phyloP scores from a whole-genome alignment of 2,797 vertebrate genomes.

The Gadopsis marmoratus region DNA sequence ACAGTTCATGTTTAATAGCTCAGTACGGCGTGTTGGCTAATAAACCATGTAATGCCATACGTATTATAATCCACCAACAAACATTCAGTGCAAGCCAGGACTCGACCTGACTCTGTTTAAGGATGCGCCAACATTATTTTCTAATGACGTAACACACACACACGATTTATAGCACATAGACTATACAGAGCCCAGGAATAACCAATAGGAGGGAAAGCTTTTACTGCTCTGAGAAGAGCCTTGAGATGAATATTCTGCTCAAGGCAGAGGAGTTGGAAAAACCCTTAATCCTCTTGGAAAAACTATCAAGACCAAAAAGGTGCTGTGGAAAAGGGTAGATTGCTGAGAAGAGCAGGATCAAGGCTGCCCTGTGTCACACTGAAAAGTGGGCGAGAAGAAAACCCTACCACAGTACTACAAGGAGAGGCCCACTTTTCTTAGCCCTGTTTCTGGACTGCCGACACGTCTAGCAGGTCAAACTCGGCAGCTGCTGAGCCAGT shows the following conservation, averaged over 20 bases:
- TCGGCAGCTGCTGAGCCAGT: constrained; percentile 1
- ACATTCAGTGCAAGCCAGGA: neutral
- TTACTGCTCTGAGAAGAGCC: constrained; percentile 16
- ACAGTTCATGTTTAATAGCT: no score
- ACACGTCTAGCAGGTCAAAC: constrained; percentile 25
- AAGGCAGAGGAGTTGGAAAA: constrained; percentile 28
- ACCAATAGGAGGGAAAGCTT: neutral
- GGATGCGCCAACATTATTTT: neutral
- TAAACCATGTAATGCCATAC: neutral
- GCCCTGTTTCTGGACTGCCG: neutral
- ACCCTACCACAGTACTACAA: neutral
- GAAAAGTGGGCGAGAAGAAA: constrained; percentile 30
- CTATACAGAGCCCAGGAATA: neutral
- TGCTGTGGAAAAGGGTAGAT: constrained; percentile 18
- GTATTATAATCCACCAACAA: neutral
- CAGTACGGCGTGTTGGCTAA: no score
- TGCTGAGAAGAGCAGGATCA: constrained; percentile 27
- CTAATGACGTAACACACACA: neutral
- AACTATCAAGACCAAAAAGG: constrained; percentile 24
- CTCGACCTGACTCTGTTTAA: neutral
- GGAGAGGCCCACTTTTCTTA: neutral
- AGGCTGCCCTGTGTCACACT: constrained; percentile 23
- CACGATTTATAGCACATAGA: neutral
- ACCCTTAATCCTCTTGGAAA: constrained; percentile 45
- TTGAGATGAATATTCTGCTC: constrained; percentile 33